A percentile compares a stretch with the other conserved stretches of the same genome.
Evolutionary conservation across 2,113 vertebrate genomes (phyloP).

Genomic region (Bubalus kerabau): DNA sequence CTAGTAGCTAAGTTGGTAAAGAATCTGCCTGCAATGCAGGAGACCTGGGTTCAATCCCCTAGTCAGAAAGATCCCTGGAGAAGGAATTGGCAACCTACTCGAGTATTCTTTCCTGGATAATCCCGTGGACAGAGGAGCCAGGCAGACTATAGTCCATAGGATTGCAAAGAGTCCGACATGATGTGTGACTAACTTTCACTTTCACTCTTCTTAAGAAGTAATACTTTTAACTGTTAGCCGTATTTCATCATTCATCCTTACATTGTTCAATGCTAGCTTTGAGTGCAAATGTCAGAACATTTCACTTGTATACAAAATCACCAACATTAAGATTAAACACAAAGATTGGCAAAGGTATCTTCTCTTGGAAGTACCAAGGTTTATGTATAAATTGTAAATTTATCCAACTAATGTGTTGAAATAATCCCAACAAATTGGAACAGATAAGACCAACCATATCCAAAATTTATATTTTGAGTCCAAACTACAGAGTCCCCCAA

Average conservation of each 20-base stretch:
- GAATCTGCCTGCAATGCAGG: not conserved
- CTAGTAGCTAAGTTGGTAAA: not conserved
- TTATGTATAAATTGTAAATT: not conserved
- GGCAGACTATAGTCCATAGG: not conserved
- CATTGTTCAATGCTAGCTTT: not conserved
- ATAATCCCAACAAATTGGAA: not conserved
- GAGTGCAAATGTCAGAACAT: not conserved
- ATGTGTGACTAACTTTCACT: not conserved
- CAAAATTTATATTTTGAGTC: not conserved
- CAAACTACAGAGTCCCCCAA: not conserved
- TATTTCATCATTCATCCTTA: not conserved
- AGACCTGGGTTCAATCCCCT: not conserved
- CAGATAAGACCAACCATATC: not conserved
- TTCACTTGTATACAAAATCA: not conserved
- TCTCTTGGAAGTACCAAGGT: not conserved
- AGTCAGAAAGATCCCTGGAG: not conserved
- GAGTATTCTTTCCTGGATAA: not conserved
- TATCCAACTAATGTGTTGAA: not conserved
- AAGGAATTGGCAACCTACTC: not conserved
- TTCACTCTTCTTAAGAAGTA: not conserved
- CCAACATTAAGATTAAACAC: not conserved
- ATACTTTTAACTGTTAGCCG: not conserved
- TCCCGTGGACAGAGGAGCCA: not conserved
- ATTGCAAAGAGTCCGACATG: not conserved
- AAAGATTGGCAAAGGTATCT: not conserved